Conservation (phyloP, 2,113 vertebrate species). For the Pardalotus punctatus region DNA sequence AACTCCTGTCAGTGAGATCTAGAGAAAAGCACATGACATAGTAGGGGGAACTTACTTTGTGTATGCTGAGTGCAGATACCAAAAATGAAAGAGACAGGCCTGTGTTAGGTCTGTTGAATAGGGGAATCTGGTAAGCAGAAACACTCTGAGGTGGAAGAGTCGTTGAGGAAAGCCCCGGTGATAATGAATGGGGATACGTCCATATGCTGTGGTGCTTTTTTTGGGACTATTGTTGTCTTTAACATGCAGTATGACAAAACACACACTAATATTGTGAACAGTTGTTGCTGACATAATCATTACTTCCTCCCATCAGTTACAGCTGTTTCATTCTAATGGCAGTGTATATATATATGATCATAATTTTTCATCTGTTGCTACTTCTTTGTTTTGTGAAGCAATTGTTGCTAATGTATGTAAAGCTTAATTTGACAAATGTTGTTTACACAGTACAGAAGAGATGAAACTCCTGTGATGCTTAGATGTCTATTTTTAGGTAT, state of each 20-base stretch:
- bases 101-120: background rate
- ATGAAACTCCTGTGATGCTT: background rate
- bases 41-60: background rate
- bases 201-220: background rate
- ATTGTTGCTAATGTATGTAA: background rate
- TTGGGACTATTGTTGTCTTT: background rate
- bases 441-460: background rate
- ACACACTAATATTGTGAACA: background rate
- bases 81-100: background rate
- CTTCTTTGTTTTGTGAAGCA: background rate
- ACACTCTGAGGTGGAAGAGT: background rate
- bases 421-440: background rate
- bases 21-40: background rate
- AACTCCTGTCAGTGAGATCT: background rate
- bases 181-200: background rate
- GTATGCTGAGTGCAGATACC: background rate
- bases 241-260: background rate
- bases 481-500: constrained; percentile 7
- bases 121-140: background rate
- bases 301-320: background rate
- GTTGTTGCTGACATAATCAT: background rate
- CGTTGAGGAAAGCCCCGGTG: background rate
- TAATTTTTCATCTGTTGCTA: background rate
- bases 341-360: background rate
- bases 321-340: background rate